Base-by-base conservation (phyloP, 64 coral and sea anemone genomes). In the Pocillopora verrucosa region DNA sequence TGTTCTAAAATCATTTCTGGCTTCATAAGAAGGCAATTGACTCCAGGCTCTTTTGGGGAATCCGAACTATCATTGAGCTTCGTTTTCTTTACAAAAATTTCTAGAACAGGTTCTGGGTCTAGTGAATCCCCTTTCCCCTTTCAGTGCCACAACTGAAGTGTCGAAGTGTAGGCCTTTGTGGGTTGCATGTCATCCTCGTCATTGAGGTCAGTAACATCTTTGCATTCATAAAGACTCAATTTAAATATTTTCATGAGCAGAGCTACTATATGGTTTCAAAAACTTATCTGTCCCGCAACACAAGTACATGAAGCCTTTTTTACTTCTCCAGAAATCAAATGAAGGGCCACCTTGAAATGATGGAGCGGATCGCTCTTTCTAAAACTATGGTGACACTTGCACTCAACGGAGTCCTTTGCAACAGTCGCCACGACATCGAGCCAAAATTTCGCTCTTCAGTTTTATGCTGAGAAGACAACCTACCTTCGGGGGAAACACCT, bases 101-200 rank as follows among this genome's bases (percentile, higher is more conserved):
- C 87, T 62, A 89, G 78, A 68, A 89, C 22, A 79, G 75, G 75
- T 36, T 90, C 77, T 16, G 89, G 59, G 13, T 20, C 5, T 56
- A 89, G 80, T 36, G 59, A 25, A 38, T 89, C 77, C 9, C 76
- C 76, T 89, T 77, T 80, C 13, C 88, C 88, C 16, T 13, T 89
- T 80, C 45, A 11, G 51, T 89, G 76, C 88, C 88, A 89, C 2
- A 78, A 61, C 80, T 91, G 73, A 17, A 77, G 59, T 61, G 11
- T 76, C 62, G 70, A 89, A 16, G 88, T 89, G 41, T 77, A 89
- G 26, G 77, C 76, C 34, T 68, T 20, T 14, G 59, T 79, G 35
- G 88, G 77, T 26, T 80, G 75, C 63, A 80, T 70, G 65, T 89
- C 88, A 51, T 68, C 60, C 36, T 89, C 74, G 12, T 89, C 58